These are phyloP conservation scores for Julus scandinavius DNA, from an alignment of 2,888 invertebrate genomes.

Conservation along the genomic window DNA sequence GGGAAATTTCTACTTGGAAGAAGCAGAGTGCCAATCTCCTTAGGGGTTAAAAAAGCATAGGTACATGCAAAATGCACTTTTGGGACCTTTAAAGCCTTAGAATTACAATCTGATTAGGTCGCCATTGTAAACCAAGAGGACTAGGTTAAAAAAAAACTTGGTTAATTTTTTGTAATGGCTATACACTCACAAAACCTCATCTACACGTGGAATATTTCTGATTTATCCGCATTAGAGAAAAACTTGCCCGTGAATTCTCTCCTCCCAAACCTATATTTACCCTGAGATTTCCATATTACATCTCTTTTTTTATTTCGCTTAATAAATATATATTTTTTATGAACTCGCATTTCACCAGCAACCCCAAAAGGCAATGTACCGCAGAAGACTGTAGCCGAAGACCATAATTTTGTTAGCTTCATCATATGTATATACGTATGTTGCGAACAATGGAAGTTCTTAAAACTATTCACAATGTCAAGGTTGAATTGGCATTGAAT, in stretches of 20 bases:
- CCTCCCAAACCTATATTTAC: conserved; percentile 15
- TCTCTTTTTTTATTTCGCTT: conserved; percentile 12
- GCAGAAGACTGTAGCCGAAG: neutral
- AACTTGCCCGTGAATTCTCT: neutral
- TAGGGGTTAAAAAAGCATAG: too few species aligned
- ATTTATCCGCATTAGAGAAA: neutral
- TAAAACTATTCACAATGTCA: conserved; percentile 43
- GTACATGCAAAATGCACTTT: too few species aligned
- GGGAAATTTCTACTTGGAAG: too few species aligned
- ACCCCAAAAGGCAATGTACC: neutral
- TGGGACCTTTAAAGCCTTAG: too few species aligned
- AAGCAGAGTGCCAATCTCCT: too few species aligned
- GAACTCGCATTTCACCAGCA: neutral
- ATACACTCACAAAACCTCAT: neutral
- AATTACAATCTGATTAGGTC: too few species aligned
- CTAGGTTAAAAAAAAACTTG: neutral
- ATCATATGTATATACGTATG: neutral
- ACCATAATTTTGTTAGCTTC: conserved; percentile 23
- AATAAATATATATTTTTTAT: neutral
- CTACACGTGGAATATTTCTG: neutral
- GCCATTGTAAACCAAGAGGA: too few species aligned
- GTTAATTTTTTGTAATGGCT: neutral
- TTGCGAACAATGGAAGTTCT: conserved; percentile 32
- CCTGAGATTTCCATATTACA: conserved; percentile 4
- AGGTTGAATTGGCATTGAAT: conserved; percentile 49